These are phyloP conservation scores for Vombatus ursinus DNA, from an alignment of 2,113 vertebrate genomes.

Conservation along the genomic window DNA sequence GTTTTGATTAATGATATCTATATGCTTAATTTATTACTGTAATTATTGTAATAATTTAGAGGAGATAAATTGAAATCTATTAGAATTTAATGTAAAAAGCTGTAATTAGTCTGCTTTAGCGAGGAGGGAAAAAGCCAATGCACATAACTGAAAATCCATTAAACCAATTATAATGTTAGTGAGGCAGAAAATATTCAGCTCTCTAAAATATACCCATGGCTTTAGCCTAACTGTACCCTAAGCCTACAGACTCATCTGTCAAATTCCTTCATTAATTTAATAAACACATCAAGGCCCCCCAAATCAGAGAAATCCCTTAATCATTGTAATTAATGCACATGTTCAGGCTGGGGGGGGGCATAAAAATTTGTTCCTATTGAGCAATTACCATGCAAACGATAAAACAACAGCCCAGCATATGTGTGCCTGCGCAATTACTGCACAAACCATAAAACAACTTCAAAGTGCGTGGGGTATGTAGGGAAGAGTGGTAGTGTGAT, in stretches of 20 bases:
- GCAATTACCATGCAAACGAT: conserved; percentile 90
- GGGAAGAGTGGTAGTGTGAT: not conserved
- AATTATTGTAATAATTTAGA: conserved; percentile 80
- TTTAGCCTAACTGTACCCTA: conserved; percentile 79
- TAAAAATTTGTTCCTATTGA: conserved; percentile 82
- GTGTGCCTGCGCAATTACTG: accelerated
- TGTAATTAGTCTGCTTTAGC: conserved; percentile 82
- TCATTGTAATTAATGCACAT: conserved; percentile 88
- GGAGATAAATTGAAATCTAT: conserved; percentile 83
- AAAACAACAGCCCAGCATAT: conserved; percentile 81
- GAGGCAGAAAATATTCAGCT: conserved; percentile 71
- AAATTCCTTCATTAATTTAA: conserved; percentile 90
- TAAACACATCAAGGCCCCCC: conserved; percentile 89
- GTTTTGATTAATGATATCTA: conserved; percentile 71
- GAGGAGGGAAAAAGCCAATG: conserved; percentile 55
- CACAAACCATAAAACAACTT: not conserved
- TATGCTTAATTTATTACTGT: conserved; percentile 78
- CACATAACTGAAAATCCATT: conserved; percentile 79
- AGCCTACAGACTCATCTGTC: conserved; percentile 85
- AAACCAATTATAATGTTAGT: conserved; percentile 80
- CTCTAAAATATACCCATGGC: conserved; percentile 76
- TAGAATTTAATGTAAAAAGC: conserved; percentile 84
- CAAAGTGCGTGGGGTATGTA: not conserved
- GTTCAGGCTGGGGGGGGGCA: conserved; percentile 76
- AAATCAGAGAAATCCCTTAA: conserved; percentile 86